phyloP scores from a whole-genome alignment of 2,888 invertebrate genomes.

The Drosophila birchii region DNA sequence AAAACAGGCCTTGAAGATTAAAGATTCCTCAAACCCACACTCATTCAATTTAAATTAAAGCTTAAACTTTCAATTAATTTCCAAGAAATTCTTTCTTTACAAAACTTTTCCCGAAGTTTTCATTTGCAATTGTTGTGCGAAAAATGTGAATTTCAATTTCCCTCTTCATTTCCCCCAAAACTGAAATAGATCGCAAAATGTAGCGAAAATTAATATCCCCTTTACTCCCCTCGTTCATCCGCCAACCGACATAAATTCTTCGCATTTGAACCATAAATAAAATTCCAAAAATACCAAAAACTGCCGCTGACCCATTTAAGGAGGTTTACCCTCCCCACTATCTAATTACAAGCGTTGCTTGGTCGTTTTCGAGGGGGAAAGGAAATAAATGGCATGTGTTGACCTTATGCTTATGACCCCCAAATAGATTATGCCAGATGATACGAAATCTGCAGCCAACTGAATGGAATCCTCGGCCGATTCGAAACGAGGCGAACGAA shows the following conservation, averaged over 20 bases:
- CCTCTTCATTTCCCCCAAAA: constrained; percentile 39
- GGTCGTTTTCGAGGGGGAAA: background rate
- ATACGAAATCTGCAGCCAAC: constrained; percentile 32
- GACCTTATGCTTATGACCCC: constrained; percentile 72
- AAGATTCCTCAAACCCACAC: background rate
- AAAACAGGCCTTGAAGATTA: background rate
- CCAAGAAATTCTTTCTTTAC: background rate
- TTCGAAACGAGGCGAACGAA: constrained; percentile 18
- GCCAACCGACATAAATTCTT: constrained; percentile 34
- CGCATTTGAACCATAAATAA: constrained; percentile 57
- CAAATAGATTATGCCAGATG: constrained; percentile 70
- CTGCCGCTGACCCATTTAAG: constrained; percentile 57
- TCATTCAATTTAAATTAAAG: constrained; percentile 4
- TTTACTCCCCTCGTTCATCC: background rate
- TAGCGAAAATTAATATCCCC: constrained; percentile 44
- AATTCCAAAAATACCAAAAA: constrained; percentile 50
- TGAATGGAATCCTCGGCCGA: constrained; percentile 21
- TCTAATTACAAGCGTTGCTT: constrained; percentile 38
- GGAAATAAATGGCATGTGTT: constrained; percentile 70
- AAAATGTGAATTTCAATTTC: constrained; percentile 55
- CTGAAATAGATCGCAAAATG: constrained; percentile 55
- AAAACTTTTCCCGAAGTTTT: constrained; percentile 21
- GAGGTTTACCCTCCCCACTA: constrained; percentile 9
- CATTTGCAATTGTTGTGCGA: constrained; percentile 10
- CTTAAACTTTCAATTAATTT: constrained; percentile 16